Percentiles rank a stretch among this genome's conserved stretches.
Evolutionary conservation across 2,113 vertebrate species (phyloP).

Genomic region (Indri indri): DNA sequence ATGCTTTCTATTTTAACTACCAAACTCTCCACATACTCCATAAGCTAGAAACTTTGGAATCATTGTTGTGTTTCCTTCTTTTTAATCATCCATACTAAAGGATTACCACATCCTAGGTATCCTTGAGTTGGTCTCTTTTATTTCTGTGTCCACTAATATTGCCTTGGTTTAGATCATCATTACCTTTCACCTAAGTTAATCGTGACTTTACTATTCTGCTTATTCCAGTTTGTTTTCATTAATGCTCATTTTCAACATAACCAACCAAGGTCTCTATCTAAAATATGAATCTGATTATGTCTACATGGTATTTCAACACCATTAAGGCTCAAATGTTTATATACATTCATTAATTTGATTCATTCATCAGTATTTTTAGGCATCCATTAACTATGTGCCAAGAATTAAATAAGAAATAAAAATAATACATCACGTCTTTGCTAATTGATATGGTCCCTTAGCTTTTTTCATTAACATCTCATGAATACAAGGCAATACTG

Average conservation of each 20-base stretch:
- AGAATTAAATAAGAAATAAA: not conserved
- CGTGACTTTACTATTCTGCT: not conserved
- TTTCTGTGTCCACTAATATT: not conserved
- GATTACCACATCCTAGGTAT: not conserved
- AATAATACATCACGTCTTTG: not conserved
- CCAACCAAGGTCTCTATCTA: not conserved
- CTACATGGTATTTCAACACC: not conserved
- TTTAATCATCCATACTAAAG: not conserved
- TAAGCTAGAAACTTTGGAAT: not conserved
- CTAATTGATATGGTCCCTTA: not conserved
- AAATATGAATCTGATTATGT: not conserved
- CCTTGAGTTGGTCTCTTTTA: not conserved
- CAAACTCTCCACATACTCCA: not conserved
- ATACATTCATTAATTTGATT: not conserved
- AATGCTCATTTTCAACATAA: not conserved
- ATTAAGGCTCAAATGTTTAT: not conserved
- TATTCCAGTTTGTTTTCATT: not conserved
- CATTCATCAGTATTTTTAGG: not conserved
- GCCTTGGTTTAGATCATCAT: not conserved
- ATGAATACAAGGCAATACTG: not conserved
- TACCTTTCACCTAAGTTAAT: not conserved
- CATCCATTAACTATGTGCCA: not conserved
- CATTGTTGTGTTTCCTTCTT: not conserved
- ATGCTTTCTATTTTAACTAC: not conserved
- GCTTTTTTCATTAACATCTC: not conserved